Evolutionary conservation across 2,797 vertebrate species (phyloP), one percentile per base, ranked within the genome.

Genomic region (Rhynchotus rufescens): DNA sequence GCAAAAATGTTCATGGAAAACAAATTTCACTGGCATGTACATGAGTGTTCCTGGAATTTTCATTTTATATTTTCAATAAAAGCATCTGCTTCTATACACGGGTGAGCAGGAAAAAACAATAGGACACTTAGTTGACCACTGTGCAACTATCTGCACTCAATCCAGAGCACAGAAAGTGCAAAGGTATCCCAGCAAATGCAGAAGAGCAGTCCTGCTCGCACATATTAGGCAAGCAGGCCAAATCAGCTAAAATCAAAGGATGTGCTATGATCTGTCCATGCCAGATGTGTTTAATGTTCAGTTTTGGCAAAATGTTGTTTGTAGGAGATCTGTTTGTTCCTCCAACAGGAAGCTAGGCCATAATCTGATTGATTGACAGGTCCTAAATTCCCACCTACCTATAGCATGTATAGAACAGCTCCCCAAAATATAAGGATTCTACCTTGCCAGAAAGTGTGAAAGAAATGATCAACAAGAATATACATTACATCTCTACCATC

Each of bases 41-140:
- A 51, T 38, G 92, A 81, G 74, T 89, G 65, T 95, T 95, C 90
- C 92, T 90, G 82, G 94, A 96, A 96, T 86, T 86, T 84, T 93
- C 94, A 94, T 92, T 94, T 93, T 92, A 86, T 1, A 4, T 88
- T 84, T 96, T 86, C 88, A 86, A 45, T 84, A 92, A 81, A 93
- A 90, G 82, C 72, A 79, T 90, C 61, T 62, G 49, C 82, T 81
- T 47, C 73, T 49, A 38, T 74, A 74, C 36, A 86, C 85, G 67
- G 45, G 30, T 73, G 84, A 90, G 34, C 67, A 80, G 86, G 38
- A 90, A 91, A 84, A 72, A 62, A 15, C 76, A 80, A 3, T 10
- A 32, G 62, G 47, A 69, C 51, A 69, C 19, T 72, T 66, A 73
- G 72, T 76, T 86, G 72, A 75, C 51, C 75, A 26, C 34, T 90